Evolutionary conservation across 53 echinoderm and acorn worm genomes (phyloP).

Genomic region (Actinopyga echinites): DNA sequence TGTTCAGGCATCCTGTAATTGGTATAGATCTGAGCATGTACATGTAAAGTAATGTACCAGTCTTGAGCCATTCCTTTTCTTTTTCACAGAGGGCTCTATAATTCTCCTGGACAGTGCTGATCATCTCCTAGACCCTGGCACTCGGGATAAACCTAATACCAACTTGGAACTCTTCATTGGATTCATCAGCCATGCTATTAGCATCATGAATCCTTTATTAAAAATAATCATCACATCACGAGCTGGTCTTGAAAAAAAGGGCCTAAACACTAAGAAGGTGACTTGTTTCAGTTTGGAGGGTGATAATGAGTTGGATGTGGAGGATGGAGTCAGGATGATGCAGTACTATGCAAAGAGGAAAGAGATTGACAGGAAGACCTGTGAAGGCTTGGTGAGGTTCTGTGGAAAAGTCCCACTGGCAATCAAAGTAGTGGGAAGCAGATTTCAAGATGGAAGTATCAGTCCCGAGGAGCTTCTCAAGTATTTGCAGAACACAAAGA

Average conservation of each 20-base stretch:
- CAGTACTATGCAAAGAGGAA: conserved; percentile 75
- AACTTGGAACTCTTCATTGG: conserved; percentile 53
- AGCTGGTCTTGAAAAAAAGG: conserved; percentile 66
- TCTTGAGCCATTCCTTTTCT: not conserved
- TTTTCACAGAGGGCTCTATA: conserved; percentile 67
- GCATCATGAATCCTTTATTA: conserved; percentile 63
- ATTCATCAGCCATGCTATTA: conserved; percentile 72
- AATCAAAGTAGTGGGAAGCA: conserved; percentile 82
- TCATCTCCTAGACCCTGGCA: conserved; percentile 79
- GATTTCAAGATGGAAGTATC: conserved; percentile 89
- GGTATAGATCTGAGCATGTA: too few relatives aligned
- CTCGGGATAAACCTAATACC: conserved; percentile 57
- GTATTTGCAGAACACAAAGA: conserved; percentile 52
- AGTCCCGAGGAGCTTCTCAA: conserved; percentile 71
- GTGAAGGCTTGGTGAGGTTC: conserved; percentile 55
- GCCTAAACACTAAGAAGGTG: conserved; percentile 28
- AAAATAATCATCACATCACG: conserved; percentile 86
- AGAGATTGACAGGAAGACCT: conserved; percentile 61
- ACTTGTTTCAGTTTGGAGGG: conserved; percentile 67
- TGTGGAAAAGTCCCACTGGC: conserved; percentile 92
- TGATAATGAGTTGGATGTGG: conserved; percentile 76
- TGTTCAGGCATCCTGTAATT: too few relatives aligned
- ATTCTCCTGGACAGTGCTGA: conserved; percentile 90
- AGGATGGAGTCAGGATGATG: conserved; percentile 79
- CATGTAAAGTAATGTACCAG: too few relatives aligned